These are phyloP conservation scores for Phalacrocorax carbo DNA, from an alignment of 2,113 vertebrate genomes.

Conservation along the genomic window DNA sequence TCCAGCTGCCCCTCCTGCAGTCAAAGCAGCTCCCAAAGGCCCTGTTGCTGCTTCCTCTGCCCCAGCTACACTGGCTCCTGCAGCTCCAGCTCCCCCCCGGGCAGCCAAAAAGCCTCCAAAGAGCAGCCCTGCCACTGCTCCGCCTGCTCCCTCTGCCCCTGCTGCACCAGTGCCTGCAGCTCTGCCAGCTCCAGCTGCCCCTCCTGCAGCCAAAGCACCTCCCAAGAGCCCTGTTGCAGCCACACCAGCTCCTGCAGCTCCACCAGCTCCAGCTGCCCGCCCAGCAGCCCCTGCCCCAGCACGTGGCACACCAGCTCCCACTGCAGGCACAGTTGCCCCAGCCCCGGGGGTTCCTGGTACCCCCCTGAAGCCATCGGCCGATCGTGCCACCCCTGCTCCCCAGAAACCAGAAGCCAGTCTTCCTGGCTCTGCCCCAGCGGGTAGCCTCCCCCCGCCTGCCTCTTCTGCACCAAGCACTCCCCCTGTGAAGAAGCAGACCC, in stretches of 20 bases:
- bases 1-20: background rate
- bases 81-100: background rate
- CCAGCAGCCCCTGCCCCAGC: background rate
- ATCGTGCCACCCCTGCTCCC: background rate
- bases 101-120: background rate
- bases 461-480: background rate
- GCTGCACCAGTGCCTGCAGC: background rate
- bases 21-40: background rate
- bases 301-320: fast-evolving
- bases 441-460: background rate
- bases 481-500: constrained; percentile 33
- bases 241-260: background rate
- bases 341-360: background rate
- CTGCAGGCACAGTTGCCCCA: background rate
- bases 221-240: background rate
- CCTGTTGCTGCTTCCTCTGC: background rate
- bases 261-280: background rate
- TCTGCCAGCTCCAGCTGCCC: background rate
- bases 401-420: background rate
- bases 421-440: background rate
- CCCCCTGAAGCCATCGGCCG: background rate
- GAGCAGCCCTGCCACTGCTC: background rate
- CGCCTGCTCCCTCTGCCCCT: background rate
- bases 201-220: background rate
- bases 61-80: background rate